Evolutionary conservation across 2,888 invertebrate genomes (phyloP).

Genomic region (Neocrepidodera transversa): DNA sequence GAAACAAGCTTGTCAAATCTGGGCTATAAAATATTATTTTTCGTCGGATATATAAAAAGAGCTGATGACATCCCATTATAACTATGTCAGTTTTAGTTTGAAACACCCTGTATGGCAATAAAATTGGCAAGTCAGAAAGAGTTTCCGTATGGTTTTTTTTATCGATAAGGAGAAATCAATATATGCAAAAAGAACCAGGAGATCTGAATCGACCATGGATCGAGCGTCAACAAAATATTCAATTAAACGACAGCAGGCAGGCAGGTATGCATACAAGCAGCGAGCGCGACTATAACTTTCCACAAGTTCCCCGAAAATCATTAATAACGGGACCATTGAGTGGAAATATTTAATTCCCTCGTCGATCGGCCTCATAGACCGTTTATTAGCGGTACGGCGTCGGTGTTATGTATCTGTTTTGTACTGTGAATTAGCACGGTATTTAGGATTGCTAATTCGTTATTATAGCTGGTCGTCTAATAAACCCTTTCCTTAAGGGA

Average conservation of each 20-base stretch:
- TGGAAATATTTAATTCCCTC: slow-evolving; percentile 24
- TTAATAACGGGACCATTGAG: slow-evolving; percentile 20
- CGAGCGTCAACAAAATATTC: slow-evolving; percentile 14
- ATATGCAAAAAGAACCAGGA: too few species aligned
- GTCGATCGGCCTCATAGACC: slow-evolving; percentile 17
- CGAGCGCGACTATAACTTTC: slow-evolving; percentile 16
- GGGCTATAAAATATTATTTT: too few species aligned
- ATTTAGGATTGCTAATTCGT: not conserved
- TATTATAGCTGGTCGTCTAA: not conserved
- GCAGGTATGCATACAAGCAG: not conserved
- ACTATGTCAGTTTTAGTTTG: too few species aligned
- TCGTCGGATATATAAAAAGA: too few species aligned
- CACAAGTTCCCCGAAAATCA: slow-evolving; percentile 19
- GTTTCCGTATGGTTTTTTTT: too few species aligned
- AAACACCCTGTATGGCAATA: too few species aligned
- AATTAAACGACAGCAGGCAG: slow-evolving; percentile 11
- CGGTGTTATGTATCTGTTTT: not conserved
- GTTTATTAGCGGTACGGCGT: slow-evolving; percentile 8
- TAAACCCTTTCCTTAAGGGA: too few species aligned
- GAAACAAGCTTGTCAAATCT: too few species aligned
- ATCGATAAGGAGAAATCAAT: too few species aligned
- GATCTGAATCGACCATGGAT: too few species aligned
- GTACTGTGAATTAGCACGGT: not conserved
- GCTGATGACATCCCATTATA: too few species aligned
- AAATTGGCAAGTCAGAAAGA: too few species aligned